Evolutionary conservation across 2,797 vertebrate genomes (phyloP).

Genomic region (Melanogrammus aeglefinus): DNA sequence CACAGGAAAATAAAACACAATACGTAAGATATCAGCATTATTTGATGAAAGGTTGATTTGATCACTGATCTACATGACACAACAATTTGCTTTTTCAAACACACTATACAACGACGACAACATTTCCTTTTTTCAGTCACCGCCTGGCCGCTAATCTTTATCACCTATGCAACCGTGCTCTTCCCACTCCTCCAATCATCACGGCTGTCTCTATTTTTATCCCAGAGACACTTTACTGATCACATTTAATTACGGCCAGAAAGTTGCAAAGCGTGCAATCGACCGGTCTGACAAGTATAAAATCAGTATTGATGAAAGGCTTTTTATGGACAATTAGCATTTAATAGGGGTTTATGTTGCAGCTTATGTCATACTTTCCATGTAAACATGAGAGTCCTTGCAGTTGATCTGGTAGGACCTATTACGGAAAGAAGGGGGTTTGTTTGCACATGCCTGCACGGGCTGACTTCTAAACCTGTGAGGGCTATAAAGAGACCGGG

Average conservation of each 20-base stretch:
- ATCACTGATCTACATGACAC: background rate
- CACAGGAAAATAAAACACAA: too few species aligned
- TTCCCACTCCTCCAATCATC: slow-evolving; percentile 39
- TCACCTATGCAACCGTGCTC: slow-evolving; percentile 22
- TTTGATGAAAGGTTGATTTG: too few species aligned
- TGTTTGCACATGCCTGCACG: background rate
- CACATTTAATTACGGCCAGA: background rate
- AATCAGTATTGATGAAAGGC: background rate
- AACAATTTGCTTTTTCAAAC: slow-evolving; percentile 34
- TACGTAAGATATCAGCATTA: too few species aligned
- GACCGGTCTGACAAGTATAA: background rate
- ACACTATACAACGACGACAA: background rate
- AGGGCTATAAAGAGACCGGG: background rate
- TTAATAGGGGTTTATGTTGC: background rate
- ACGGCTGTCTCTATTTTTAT: slow-evolving; percentile 21
- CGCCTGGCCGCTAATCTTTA: slow-evolving; percentile 27
- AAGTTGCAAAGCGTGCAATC: background rate
- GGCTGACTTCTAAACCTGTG: background rate
- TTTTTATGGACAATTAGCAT: background rate
- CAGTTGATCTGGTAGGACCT: background rate
- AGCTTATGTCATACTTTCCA: background rate
- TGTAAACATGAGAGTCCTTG: background rate
- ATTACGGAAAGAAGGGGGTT: background rate
- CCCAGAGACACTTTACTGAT: slow-evolving; percentile 41
- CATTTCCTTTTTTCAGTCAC: too few species aligned